These are phyloP conservation scores for Stegodyphus mimosarum DNA, from an alignment of 1,140 invertebrate species.

Conservation along the genomic window DNA sequence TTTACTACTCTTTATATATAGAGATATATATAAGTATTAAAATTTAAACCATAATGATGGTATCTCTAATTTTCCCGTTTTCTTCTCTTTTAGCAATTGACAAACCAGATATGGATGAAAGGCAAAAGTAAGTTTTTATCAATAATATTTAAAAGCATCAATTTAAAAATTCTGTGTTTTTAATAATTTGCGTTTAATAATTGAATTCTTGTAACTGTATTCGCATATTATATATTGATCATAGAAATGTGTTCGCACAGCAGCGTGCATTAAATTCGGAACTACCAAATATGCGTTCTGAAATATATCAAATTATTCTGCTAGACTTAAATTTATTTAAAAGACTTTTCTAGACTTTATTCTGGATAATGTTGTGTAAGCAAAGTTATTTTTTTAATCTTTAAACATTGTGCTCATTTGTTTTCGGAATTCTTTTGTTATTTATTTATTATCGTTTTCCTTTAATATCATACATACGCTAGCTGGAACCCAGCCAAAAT, in stretches of 20 bases:
- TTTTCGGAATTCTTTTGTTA: too few species aligned
- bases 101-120: slow-evolving; percentile 54
- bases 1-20: too few species aligned
- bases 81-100: slow-evolving; percentile 30
- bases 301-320: neutral
- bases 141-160: neutral
- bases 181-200: neutral
- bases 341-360: too few species aligned
- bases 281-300: neutral
- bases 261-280: neutral
- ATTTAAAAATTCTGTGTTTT: neutral
- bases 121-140: slow-evolving; percentile 43
- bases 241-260: neutral
- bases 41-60: too few species aligned
- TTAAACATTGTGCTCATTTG: too few species aligned
- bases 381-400: too few species aligned
- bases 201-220: neutral
- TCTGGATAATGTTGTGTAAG: too few species aligned
- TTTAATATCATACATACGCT: too few species aligned
- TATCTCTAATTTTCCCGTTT: neutral
- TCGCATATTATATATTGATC: neutral
- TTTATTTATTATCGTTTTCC: too few species aligned
- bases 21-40: too few species aligned
- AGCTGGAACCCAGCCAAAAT: too few species aligned
- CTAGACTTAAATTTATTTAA: neutral